Evolutionary conservation across 2,113 vertebrate genomes (phyloP), one percentile per base, ranked within the genome.

Genomic region (Callorhinus ursinus): DNA sequence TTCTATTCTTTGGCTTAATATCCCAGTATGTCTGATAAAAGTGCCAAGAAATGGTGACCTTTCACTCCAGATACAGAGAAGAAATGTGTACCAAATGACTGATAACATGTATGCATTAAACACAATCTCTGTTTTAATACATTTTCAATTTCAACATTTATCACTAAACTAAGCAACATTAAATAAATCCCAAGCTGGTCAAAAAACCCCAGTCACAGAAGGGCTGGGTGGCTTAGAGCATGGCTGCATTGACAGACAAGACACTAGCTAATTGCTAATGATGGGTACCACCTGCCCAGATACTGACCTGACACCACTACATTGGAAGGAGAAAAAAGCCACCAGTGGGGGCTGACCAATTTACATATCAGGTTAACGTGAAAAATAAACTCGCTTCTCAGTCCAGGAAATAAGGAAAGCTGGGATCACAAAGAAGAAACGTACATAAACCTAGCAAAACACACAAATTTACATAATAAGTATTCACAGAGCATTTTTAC

Each of bases 361-460:
- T 79, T 72, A 81, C 5, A 33, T 16, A 49, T 19, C 79, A 92
- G 49, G 18, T 93, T 51, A 95, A 69, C 24, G 19, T 71, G 31
- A 95, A 93, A 71, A 92, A 67, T 63, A 89, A 95, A 39, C 0
- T 72, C 86, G 7, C 22, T 16, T 46, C 72, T 92, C 67, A 79
- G 51, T 42, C 76, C 31, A 81, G 90, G 86, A 69, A 74, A 55
- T 57, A 61, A 79, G 42, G 42, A 76, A 85, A 94, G 46, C 42
- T 36, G 67, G n/a, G 55, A 51, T 91, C 22, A 55, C 59, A 92
- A 82, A 89, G 51, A 83, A 91, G 53, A 77, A 88, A 81, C 7
- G 36, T 57, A 80, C 76, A 93, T 76, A 97, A 88, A 86, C 69
- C 63, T 51, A 94, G 69, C 80, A 81, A 95, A 39, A 95, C 19